Base-by-base conservation (phyloP, 2,797 vertebrate species). In the Acanthurus leucopareius region DNA sequence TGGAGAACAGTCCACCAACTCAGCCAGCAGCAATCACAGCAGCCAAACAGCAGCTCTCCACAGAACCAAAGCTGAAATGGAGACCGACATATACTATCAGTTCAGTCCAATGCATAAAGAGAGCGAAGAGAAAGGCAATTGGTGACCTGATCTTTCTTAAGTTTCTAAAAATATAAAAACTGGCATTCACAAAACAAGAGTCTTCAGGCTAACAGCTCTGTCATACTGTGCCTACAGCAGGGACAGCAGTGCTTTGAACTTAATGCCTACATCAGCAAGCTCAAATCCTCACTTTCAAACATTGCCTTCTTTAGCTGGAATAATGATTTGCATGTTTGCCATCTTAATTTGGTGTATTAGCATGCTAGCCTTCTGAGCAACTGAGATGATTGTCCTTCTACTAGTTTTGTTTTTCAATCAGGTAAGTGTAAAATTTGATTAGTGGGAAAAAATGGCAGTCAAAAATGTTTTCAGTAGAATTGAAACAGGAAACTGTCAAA, bases 31-130 rank as follows among this genome's bases (percentile, higher is more conserved):
- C 17, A n/a, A 58, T 17, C 32, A 42, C 65, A 58, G 42, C 51
- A 42, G 58, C 51, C 68, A 59, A 61, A 71, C 69, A 52, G 51
- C 62, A 75, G 68, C 63, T 42, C 69, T 51, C 59, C 65, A 47
- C 22, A 45, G 35, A 32, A 17, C 17, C 14, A 25, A 15, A 14
- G 40, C 49, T 56, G 49, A 70, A 38, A 47, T 8, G 19, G 47
- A 72, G 4, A 52, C 15, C 8, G 38, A 59, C 38, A 40, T 59
- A 11, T 14, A 59, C 40, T 14, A 20, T 8, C 57, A 40, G 35
- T 20, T 59, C 19, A 1, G 1, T 13, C 35, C 13, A 11, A 35
- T 19, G 56, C 7, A 3, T 19, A 38, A 10, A 57, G 17, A 35
- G 5, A 38, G 54, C 28, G 3, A 9, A 59, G 10, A 20, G 19